Conservation (phyloP, 92 coral and sea anemone species). For the Isaurus tuberculatus region DNA sequence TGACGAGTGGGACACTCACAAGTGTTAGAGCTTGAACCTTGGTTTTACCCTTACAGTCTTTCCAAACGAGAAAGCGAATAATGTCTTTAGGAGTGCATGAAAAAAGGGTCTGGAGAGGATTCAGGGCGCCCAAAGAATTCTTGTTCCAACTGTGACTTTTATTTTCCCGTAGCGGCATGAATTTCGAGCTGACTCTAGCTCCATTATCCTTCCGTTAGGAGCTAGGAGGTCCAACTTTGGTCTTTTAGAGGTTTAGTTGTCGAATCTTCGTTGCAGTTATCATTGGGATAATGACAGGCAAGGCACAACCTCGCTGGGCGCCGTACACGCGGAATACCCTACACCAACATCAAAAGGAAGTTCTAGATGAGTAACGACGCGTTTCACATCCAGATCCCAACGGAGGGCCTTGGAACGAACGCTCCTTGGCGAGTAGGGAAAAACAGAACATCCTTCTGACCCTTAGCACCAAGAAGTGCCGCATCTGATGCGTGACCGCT, state of each 20-base stretch:
- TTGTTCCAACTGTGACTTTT: slow-evolving; percentile 42
- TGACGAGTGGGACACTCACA: slow-evolving; percentile 72
- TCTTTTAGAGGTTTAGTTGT: not conserved
- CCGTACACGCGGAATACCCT: slow-evolving; percentile 34
- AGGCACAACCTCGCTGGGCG: slow-evolving; percentile 16
- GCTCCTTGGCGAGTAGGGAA: slow-evolving; percentile 46
- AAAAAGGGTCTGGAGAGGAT: slow-evolving; percentile 31
- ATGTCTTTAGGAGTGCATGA: slow-evolving; percentile 29
- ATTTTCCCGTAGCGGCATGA: slow-evolving; percentile 37
- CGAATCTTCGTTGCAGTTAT: not conserved
- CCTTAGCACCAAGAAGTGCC: too few relatives aligned
- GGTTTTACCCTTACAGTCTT: not conserved
- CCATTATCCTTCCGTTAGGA: not conserved
- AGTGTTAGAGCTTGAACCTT: slow-evolving; percentile 2
- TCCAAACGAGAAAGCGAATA: slow-evolving; percentile 22
- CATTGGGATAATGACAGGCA: slow-evolving; percentile 32
- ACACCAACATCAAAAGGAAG: slow-evolving; percentile 3
- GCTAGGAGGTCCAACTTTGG: slow-evolving; percentile 1
- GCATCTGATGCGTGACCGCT: too few relatives aligned
- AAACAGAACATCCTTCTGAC: not conserved
- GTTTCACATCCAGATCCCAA: slow-evolving; percentile 43
- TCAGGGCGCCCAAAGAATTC: slow-evolving; percentile 22
- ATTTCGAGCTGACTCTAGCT: slow-evolving; percentile 16
- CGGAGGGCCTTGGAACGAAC: slow-evolving; percentile 14
- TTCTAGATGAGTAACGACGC: not conserved